Base-by-base conservation (phyloP, 2,113 vertebrate species). In the Narcine bancroftii region DNA sequence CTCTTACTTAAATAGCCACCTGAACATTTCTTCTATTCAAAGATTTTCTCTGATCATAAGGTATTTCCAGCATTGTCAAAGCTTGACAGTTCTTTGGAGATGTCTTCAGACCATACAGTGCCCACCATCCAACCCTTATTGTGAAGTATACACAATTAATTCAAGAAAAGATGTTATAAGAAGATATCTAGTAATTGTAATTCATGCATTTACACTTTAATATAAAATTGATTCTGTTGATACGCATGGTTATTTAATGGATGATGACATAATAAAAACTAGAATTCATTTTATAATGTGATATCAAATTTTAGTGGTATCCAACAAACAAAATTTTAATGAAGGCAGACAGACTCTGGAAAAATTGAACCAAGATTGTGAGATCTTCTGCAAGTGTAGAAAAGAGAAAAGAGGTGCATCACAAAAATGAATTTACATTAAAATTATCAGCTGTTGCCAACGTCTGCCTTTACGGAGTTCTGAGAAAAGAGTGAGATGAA, bases 371-470 rank as follows among this genome's bases (percentile, higher is more conserved):
- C 11, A 42, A 91, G 63, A 91, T 66, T 69, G 10, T 29, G 29
- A 6, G 45, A 24, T 69, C 65, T 91, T 91, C 69, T 91, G 71
- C 36, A 1, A 26, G 42, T 29, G 89, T 26, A 87, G 47, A 10
- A 69, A 21, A 29, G 39, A 42, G 42, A 69, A 53, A 71, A 45
- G 65, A 91, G 89, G 21, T 69, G 26, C 42, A 91, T 69, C 63
- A 69, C 89, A 91, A 91, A 69, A 47, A 91, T 65, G 24, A 69
- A 47, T 47, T 91, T 47, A 71, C 65, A 47, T 33, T 91, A 91
- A 89, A 89, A 39, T 89, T 89, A 89, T 89, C 85, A 89, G 85
- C 85, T 11, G 60, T 65, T 89, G 85, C 85, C 65, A 60, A 42
- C 85, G 65, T 89, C 85, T 42, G 36, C 13, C 85, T 89, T 89